These are phyloP conservation scores for Therioaphis trifolii DNA, from an alignment of 2,888 invertebrate species.

Conservation along the genomic window DNA sequence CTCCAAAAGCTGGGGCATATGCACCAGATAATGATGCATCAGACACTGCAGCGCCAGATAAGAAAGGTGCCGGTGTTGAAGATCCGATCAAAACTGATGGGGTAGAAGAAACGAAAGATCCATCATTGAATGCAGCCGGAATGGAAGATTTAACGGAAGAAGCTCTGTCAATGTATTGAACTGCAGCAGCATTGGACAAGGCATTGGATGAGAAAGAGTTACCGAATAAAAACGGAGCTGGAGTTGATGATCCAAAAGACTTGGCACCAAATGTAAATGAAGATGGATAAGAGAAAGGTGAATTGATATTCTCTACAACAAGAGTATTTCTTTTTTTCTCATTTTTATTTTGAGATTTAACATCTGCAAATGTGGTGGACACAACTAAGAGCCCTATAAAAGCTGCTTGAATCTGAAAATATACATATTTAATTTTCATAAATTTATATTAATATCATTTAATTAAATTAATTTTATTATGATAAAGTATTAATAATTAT, in stretches of 20 bases:
- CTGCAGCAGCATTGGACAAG: conserved; percentile 23
- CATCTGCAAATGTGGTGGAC: conserved; percentile 38
- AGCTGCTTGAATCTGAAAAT: conserved; percentile 43
- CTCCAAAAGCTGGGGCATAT: conserved; percentile 36
- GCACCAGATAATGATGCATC: conserved; percentile 44
- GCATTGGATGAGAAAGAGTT: not conserved
- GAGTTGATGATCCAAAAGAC: not conserved
- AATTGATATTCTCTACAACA: not conserved
- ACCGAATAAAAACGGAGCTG: conserved; percentile 14
- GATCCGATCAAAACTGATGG: conserved; percentile 25
- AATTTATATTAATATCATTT: too few species aligned
- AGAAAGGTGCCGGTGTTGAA: conserved; percentile 11
- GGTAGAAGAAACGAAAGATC: conserved; percentile 16
- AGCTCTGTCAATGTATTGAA: not conserved
- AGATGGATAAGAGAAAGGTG: conserved; percentile 28
- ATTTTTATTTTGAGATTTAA: not conserved
- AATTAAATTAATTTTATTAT: too few species aligned
- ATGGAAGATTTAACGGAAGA: conserved; percentile 29
- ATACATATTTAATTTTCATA: too few species aligned
- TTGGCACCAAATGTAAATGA: conserved; percentile 24
- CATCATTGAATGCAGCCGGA: conserved; percentile 19
- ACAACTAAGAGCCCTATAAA: conserved; percentile 47
- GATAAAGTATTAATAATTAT: too few species aligned
- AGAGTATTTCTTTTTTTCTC: too few species aligned
- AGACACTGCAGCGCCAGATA: too few species aligned